Percentiles rank a stretch among this genome's conserved stretches.
phyloP scores from a whole-genome alignment of 2,113 vertebrate species.

The Dasyurus viverrinus region DNA sequence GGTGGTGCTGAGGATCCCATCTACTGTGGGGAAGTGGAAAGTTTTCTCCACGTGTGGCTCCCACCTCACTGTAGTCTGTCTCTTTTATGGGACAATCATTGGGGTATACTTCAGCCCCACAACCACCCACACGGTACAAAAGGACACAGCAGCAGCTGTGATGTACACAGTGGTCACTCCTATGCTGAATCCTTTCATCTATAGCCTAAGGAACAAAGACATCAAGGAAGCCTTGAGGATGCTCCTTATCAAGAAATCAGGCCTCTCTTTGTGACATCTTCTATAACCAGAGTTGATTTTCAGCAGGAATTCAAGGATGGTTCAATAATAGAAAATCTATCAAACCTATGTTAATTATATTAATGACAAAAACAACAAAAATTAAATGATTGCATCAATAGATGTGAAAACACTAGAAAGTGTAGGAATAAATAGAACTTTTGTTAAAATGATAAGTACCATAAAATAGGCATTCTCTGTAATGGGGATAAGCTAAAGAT shows the following conservation, averaged over 20 bases:
- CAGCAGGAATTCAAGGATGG: too few relatives aligned
- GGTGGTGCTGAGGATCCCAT: conserved; percentile 53
- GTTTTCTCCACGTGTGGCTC: conserved; percentile 64
- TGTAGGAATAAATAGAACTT: background rate
- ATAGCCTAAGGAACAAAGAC: conserved; percentile 65
- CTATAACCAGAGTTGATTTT: too few relatives aligned
- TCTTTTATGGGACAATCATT: conserved; percentile 64
- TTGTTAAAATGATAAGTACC: background rate
- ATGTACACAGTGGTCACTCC: conserved; percentile 61
- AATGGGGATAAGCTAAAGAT: background rate
- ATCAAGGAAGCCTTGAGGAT: conserved; percentile 60
- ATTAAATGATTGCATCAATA: background rate
- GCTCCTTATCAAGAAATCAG: conserved; percentile 21
- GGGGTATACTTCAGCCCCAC: conserved; percentile 62
- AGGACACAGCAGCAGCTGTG: conserved; percentile 42
- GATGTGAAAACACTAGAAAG: background rate
- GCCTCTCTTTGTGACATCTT: background rate
- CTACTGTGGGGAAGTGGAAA: conserved; percentile 61
- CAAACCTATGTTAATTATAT: too few relatives aligned
- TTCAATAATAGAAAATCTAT: too few relatives aligned
- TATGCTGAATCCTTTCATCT: conserved; percentile 72
- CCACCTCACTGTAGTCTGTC: conserved; percentile 48
- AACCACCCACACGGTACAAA: conserved; percentile 56
- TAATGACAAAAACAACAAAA: background rate
- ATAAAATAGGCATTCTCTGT: background rate